Base-by-base conservation (phyloP, 2,797 vertebrate species). In the Parauchenoglanis punctatus region DNA sequence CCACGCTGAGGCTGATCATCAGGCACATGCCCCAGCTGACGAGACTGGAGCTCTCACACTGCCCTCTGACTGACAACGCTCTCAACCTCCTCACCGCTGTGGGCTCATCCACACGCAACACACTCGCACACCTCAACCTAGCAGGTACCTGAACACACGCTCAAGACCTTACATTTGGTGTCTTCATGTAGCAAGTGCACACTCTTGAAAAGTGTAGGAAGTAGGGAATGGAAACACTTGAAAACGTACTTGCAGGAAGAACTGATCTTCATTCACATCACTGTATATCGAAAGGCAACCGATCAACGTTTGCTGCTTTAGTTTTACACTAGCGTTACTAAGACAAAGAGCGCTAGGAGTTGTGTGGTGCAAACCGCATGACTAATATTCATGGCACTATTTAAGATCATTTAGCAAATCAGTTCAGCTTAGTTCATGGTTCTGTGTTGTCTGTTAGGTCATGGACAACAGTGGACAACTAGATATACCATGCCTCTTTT, bases 11-110 rank as follows among this genome's bases (percentile, higher is more conserved):
- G 63, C 96, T 99, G 89, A 97, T 99, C 93, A 99, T 99, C 91
- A 97, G 98, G 90, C 98, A 99, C 92, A 99, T 99, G 97, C 98
- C 98, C 92, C 96, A 97, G 91, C 96, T 99, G 91, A 98, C 97
- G 58, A 97, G 97, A 89, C 97, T 99, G 81, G 99, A 99, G 95
- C 96, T 99, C 89, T 98, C 98, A 88, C 97, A 98, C 95, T 99
- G 99, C 95, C 96, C 96, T 92, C 94, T 99, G 92, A 97, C 97
- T 0, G 98, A 99, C 93, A 96, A 98, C 94, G 99, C 98, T 80
- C 94, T 98, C 93, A 98, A 99, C 93, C 95, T 99, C 88, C 97
- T 99, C 90, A 99, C 98, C 0, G 98, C 99, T 5, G 97, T 99
- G 85, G 99, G 98, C 91, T 99, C 98, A 11, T 99, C 97, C 93